A percentile compares a stretch with the other conserved stretches of the same genome.
Conservation (phyloP, 2,797 vertebrate species). For the Propithecus deckenii region DNA sequence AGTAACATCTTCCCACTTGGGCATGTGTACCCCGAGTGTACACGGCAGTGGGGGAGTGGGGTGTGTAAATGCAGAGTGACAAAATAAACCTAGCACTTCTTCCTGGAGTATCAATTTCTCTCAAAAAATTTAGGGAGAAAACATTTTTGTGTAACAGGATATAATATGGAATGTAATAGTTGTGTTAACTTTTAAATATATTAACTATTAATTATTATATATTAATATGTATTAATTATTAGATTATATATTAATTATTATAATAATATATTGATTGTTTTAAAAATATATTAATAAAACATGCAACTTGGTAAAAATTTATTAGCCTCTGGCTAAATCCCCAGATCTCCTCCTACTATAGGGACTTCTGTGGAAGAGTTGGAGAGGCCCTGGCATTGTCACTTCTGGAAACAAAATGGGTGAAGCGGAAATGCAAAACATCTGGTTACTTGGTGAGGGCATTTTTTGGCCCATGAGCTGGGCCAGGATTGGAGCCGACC, state of each 20-base stretch:
- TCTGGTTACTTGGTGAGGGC: neutral
- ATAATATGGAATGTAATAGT: neutral
- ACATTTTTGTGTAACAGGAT: neutral
- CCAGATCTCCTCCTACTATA: neutral
- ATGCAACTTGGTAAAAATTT: neutral
- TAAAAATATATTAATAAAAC: neutral
- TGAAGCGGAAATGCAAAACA: neutral
- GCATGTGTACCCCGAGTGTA: neutral
- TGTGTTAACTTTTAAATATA: neutral
- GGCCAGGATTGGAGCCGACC: neutral
- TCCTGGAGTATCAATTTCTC: neutral
- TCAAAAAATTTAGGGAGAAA: neutral
- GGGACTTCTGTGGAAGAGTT: neutral
- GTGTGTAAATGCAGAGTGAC: neutral
- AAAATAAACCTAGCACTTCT: neutral
- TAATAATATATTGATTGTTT: no score
- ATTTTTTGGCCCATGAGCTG: neutral
- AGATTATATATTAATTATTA: no score
- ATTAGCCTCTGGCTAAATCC: neutral
- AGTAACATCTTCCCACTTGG: neutral
- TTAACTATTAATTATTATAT: no score
- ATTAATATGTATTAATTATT: no score
- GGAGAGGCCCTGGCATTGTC: neutral
- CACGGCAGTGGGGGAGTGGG: rapidly evolving
- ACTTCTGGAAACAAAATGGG: neutral